Conservation (phyloP, 1,140 invertebrate species). For the Zelostemma sp. region DNA sequence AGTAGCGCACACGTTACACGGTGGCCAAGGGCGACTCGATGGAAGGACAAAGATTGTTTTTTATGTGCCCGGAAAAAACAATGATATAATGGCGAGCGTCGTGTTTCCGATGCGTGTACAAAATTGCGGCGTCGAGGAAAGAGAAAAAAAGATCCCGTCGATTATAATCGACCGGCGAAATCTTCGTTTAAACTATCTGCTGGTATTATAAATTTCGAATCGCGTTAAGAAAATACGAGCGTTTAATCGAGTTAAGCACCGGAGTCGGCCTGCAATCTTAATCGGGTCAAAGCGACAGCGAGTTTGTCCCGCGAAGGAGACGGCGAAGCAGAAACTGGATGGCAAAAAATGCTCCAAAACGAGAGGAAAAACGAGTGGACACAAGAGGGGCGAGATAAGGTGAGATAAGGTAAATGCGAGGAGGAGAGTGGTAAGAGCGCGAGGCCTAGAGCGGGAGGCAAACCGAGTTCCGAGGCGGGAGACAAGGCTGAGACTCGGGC, state of each 20-base stretch:
- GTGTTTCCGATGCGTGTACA: too few species aligned
- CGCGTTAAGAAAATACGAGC: too few species aligned
- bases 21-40: conserved; percentile 26
- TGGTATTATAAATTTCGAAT: too few species aligned
- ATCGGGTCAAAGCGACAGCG: too few species aligned
- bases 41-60: background rate
- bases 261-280: too few species aligned
- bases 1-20: conserved; percentile 46
- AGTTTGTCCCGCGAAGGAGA: background rate
- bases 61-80: background rate
- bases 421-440: conserved; percentile 35
- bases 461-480: conserved; percentile 25
- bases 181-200: too few species aligned
- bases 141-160: background rate
- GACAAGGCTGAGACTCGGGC: conserved; percentile 29
- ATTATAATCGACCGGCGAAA: too few species aligned
- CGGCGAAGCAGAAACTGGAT: background rate
- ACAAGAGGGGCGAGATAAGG: conserved; percentile 43
- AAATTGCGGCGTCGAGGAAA: too few species aligned
- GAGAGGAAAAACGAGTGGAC: conserved; percentile 23
- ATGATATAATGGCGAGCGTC: background rate
- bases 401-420: conserved; percentile 41
- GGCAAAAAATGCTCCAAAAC: conserved; percentile 12
- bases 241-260: too few species aligned
- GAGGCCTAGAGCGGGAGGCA: conserved; percentile 25